Evolutionary conservation across 2,888 invertebrate genomes (phyloP), one percentile per base, ranked within the genome.

Genomic region (Cremastinae sp.): DNA sequence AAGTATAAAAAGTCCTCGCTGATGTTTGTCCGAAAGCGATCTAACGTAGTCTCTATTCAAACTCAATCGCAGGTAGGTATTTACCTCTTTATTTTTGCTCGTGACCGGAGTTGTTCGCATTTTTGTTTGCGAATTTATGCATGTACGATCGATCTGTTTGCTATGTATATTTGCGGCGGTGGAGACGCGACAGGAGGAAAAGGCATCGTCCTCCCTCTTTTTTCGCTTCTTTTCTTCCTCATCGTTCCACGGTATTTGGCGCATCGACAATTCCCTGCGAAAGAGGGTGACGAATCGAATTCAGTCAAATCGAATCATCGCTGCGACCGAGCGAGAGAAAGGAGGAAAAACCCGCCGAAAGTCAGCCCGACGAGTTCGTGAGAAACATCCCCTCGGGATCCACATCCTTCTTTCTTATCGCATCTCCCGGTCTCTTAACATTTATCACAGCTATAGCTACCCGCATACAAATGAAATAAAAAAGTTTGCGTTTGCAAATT

Each of bases 241-340:
- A n/a, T n/a, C 28, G 28, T 28, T 49, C 18, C 28, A 28, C 34
- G 47, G 59, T 34, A 69, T 47, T 36, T n/a, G 56, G 41, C 38
- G 64, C 49, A 59, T 12, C 28, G 51, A 8, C 58, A 10, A n/a
- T 59, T 47, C 38, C 41, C 41, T 22, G 18, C 34, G 36, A 28
- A 49, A 38, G 58, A 64, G 68, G 34, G 62, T 62, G 72, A 64
- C 64, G 64, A 45, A 76, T 76, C 53, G 72, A 76, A 72, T 75
- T 45, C 34, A 69, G 56, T 45, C 36, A 68, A 76, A 76, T 76
- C 72, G 59, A 58, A 73, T 76, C 58, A 76, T 64, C 54, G 38
- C 38, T 45, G 14, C 47, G 14, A 7, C 14, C 43, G 45, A 54
- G 10, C 38, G 58, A 12, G 69, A 59, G 38, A 28, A 28, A 28